Evolutionary conservation across 2,888 invertebrate genomes (phyloP).

Genomic region (Petrolisthes cinctipes): DNA sequence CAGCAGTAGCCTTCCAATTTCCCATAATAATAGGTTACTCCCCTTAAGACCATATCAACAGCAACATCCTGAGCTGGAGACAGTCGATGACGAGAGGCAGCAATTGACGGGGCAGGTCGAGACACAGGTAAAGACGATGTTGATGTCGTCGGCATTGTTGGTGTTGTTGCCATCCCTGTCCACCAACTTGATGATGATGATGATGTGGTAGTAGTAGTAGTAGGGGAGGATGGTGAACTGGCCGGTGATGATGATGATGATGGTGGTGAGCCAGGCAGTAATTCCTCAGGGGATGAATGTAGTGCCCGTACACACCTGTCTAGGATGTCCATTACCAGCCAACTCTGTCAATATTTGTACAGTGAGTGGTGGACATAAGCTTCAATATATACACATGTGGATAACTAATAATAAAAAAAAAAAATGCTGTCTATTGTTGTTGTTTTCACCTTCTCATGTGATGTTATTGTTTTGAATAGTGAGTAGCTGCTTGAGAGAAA

Average conservation of each 20-base stretch:
- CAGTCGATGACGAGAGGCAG: background rate
- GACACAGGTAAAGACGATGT: background rate
- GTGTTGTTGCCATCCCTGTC: background rate
- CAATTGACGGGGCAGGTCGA: conserved; percentile 9
- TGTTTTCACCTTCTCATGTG: no score
- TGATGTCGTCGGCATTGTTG: background rate
- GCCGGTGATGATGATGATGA: background rate
- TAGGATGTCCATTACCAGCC: conserved; percentile 57
- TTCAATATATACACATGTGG: no score
- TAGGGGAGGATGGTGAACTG: conserved; percentile 11
- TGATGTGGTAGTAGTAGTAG: background rate
- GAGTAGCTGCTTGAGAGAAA: no score
- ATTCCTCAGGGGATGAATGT: conserved; percentile 39
- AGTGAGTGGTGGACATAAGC: no score
- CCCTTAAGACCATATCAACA: conserved; percentile 45
- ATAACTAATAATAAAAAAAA: no score
- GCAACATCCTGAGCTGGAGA: conserved; percentile 36
- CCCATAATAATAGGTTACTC: background rate
- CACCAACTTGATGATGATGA: background rate
- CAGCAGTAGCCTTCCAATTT: no score
- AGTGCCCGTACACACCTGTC: conserved; percentile 36
- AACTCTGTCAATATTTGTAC: conserved; percentile 19
- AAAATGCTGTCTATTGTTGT: no score
- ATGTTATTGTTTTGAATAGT: no score
- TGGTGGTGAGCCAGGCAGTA: conserved; percentile 37